A percentile compares a stretch with the other conserved stretches of the same genome.
Conservation (phyloP, 2,797 vertebrate genomes). For the Spea hammondii region DNA sequence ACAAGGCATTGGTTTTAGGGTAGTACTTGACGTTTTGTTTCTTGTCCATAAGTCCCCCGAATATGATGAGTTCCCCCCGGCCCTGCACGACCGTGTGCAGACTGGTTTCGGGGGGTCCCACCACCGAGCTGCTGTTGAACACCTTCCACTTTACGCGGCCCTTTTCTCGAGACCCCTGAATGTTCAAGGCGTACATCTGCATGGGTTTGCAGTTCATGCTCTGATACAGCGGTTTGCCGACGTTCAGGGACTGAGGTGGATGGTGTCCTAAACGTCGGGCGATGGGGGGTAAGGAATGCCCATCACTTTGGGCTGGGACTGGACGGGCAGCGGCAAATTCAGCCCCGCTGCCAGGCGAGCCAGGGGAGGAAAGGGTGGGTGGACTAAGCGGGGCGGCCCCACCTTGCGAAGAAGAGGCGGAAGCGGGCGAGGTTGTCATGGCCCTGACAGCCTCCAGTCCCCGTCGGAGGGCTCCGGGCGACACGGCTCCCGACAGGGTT, state of each 20-base stretch:
- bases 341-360: slow-evolving; percentile 58
- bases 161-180: slow-evolving; percentile 80
- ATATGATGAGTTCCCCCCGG: slow-evolving; percentile 93
- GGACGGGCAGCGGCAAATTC: slow-evolving; percentile 66
- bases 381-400: slow-evolving; percentile 61
- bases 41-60: slow-evolving; percentile 98
- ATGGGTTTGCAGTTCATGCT: slow-evolving; percentile 98
- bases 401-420: slow-evolving; percentile 46
- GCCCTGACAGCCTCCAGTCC: slow-evolving; percentile 91
- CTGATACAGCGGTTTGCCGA: slow-evolving; percentile 96
- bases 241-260: slow-evolving; percentile 94
- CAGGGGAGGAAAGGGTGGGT: slow-evolving; percentile 64
- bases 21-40: slow-evolving; percentile 99
- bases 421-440: slow-evolving; percentile 66
- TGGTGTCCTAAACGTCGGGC: slow-evolving; percentile 94
- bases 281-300: slow-evolving; percentile 88
- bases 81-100: slow-evolving; percentile 96
- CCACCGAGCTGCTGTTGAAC: slow-evolving; percentile 82
- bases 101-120: slow-evolving; percentile 95
- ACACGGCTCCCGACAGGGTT: slow-evolving; percentile 83
- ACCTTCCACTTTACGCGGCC: slow-evolving; percentile 89
- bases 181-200: slow-evolving; percentile 98
- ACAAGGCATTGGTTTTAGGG: slow-evolving; percentile 99
- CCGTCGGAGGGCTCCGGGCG: slow-evolving; percentile 83
- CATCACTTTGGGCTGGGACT: slow-evolving; percentile 70